Conservation (phyloP, 2,113 vertebrate species). For the Oreochromis tanganicae region DNA sequence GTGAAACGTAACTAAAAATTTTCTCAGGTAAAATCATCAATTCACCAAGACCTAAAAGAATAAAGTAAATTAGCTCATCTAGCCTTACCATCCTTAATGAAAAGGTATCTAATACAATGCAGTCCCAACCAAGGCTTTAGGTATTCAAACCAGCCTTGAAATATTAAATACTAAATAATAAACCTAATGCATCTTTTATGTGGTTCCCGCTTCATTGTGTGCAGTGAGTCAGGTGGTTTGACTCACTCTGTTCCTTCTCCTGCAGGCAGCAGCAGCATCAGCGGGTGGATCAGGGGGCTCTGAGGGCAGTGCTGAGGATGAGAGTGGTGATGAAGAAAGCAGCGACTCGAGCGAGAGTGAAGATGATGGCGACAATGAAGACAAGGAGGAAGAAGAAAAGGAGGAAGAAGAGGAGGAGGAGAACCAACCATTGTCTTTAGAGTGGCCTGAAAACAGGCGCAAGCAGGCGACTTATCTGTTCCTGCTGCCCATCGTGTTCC, state of each 20-base stretch:
- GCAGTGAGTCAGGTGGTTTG: not conserved
- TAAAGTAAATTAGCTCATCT: not conserved
- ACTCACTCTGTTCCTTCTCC: not conserved
- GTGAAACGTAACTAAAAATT: not conserved
- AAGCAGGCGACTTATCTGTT: constrained; percentile 85
- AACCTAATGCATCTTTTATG: not conserved
- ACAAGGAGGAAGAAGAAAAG: not conserved
- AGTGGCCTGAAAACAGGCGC: constrained; percentile 81
- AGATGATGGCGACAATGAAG: not conserved
- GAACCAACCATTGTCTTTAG: constrained; percentile 83
- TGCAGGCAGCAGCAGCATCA: not conserved
- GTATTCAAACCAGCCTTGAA: not conserved
- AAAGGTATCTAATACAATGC: not conserved
- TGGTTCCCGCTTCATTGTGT: not conserved
- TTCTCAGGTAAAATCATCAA: not conserved
- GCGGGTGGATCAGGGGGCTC: not conserved
- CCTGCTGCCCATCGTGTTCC: constrained; percentile 87
- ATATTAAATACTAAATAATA: not conserved
- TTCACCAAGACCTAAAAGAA: not conserved
- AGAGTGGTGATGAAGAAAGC: not conserved
- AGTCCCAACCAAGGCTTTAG: not conserved
- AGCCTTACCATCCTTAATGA: not conserved
- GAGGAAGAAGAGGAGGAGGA: constrained; percentile 71
- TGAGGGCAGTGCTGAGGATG: not conserved
- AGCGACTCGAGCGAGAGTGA: not conserved